These are phyloP conservation scores for Drosophila demipolita DNA, from an alignment of 2,888 invertebrate species.

Conservation along the genomic window DNA sequence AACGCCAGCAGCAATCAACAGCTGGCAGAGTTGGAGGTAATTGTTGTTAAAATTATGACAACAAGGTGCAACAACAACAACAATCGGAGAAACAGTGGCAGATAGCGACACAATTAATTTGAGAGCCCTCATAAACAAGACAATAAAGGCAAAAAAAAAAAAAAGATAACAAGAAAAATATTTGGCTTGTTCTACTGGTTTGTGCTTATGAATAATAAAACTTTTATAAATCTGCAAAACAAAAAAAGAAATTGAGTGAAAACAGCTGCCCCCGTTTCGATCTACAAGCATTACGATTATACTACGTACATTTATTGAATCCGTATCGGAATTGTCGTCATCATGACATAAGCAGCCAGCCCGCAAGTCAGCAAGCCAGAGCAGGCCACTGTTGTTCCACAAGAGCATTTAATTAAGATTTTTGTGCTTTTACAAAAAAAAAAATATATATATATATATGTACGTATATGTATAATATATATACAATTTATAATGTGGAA, in stretches of 20 bases:
- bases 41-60: slow-evolving; percentile 60
- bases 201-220: slow-evolving; percentile 23
- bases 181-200: slow-evolving; percentile 6
- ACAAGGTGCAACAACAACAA: slow-evolving; percentile 27
- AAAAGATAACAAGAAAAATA: not conserved
- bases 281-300: not conserved
- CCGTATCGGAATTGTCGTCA: slow-evolving; percentile 53
- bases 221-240: slow-evolving; percentile 28
- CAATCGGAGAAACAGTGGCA: slow-evolving; percentile 7
- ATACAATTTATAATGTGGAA: slow-evolving; percentile 27
- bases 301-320: slow-evolving; percentile 16
- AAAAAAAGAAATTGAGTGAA: slow-evolving; percentile 47
- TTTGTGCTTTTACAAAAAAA: slow-evolving; percentile 20
- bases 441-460: not conserved
- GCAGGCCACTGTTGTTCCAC: slow-evolving; percentile 12
- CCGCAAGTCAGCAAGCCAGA: not conserved
- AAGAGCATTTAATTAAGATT: slow-evolving; percentile 63
- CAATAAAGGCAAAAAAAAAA: slow-evolving; percentile 20
- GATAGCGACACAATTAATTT: slow-evolving; percentile 60
- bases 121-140: slow-evolving; percentile 46
- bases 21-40: slow-evolving; percentile 42
- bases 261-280: slow-evolving; percentile 47
- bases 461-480: slow-evolving; percentile 11
- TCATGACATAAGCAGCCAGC: slow-evolving; percentile 51
- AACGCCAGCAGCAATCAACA: slow-evolving; percentile 10